A percentile compares a stretch with the other conserved stretches of the same genome.
Conservation (phyloP, 2,797 vertebrate species). For the Acanthis flammea region DNA sequence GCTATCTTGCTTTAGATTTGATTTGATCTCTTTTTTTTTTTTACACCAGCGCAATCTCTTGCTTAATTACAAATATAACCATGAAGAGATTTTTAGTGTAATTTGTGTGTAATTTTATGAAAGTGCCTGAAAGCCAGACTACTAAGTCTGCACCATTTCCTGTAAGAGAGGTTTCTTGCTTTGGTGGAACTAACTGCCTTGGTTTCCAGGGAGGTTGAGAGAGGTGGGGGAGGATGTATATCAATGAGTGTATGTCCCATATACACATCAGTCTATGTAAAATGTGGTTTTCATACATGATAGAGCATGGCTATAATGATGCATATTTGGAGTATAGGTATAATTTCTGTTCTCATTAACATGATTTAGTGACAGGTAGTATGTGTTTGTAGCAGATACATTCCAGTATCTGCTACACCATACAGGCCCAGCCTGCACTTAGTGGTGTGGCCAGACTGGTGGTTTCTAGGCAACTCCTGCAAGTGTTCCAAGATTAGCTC, state of each 20-base stretch:
- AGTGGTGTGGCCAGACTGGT: neutral
- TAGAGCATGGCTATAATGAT: neutral
- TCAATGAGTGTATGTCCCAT: neutral
- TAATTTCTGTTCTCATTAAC: neutral
- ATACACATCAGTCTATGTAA: neutral
- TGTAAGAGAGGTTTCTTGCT: neutral
- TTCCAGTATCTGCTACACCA: neutral
- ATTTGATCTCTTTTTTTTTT: neutral
- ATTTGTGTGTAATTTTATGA: neutral
- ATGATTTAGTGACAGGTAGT: neutral
- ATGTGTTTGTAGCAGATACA: neutral
- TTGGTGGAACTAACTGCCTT: neutral
- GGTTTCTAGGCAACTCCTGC: neutral
- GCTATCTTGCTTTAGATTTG: neutral
- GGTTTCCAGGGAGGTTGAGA: neutral
- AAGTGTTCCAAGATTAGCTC: neutral
- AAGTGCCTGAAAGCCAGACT: neutral
- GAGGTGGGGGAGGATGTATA: neutral
- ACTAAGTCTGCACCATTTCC: neutral
- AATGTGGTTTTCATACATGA: neutral
- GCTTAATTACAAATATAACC: neutral
- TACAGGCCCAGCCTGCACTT: neutral
- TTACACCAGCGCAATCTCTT: neutral
- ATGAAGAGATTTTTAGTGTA: neutral
- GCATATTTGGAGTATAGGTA: neutral